These are phyloP conservation scores for Pitta sordida DNA, from an alignment of 2,113 vertebrate species.

Conservation along the genomic window DNA sequence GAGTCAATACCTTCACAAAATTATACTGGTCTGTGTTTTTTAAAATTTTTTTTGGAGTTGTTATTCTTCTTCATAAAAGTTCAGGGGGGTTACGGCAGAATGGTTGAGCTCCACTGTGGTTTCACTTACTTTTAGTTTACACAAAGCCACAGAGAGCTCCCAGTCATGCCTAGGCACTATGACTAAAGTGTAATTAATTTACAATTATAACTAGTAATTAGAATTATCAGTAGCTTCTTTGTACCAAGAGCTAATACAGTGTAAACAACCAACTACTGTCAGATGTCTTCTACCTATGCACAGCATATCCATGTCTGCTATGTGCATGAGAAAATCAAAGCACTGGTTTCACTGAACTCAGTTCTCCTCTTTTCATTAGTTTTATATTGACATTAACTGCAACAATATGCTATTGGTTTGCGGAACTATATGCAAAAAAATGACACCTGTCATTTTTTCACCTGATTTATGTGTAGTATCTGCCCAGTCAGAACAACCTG, in stretches of 20 bases:
- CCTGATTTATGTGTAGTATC: background rate
- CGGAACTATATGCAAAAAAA: background rate
- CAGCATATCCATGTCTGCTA: background rate
- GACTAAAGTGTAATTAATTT: background rate
- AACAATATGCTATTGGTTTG: background rate
- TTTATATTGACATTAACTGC: background rate
- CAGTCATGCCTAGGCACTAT: background rate
- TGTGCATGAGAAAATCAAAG: background rate
- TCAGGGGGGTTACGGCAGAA: rapidly evolving
- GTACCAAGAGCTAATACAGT: background rate
- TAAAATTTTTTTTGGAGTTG: too few species aligned
- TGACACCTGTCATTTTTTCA: background rate
- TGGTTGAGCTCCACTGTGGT: background rate
- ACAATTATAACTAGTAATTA: background rate
- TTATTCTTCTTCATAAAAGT: background rate
- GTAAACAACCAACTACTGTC: background rate
- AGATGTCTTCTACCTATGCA: background rate
- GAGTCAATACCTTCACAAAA: background rate
- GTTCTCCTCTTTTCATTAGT: background rate
- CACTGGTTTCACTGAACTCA: background rate
- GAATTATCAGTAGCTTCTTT: background rate
- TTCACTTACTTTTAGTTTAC: background rate
- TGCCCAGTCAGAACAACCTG: background rate
- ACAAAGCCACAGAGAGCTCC: background rate
- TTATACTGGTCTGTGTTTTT: background rate